Conservation (phyloP, 2,888 invertebrate species). For the Halocaridina rubra region DNA sequence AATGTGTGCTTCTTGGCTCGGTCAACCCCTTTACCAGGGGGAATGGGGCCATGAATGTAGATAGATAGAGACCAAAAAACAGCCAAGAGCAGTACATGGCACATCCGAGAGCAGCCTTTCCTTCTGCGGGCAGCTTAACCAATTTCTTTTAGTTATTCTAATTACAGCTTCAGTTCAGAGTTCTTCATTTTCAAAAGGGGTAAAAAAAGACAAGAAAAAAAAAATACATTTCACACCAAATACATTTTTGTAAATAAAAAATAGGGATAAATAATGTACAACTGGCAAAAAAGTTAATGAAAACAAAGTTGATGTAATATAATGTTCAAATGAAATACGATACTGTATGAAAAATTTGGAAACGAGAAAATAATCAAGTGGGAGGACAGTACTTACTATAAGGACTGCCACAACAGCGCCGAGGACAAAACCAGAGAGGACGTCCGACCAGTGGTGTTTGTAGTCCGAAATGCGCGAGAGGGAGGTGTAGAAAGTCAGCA, state of each 20-base stretch:
- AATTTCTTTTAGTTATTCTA: too few species aligned
- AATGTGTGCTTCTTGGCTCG: too few species aligned
- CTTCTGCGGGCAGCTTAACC: too few species aligned
- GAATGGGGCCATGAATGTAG: too few species aligned
- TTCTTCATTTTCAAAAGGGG: too few species aligned
- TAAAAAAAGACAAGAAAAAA: too few species aligned
- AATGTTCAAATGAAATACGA: neutral
- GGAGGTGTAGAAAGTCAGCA: constrained; percentile 87
- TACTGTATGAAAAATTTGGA: neutral
- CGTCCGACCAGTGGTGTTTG: constrained; percentile 99
- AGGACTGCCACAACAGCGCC: constrained; percentile 70
- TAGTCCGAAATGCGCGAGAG: constrained; percentile 93
- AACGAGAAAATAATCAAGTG: neutral
- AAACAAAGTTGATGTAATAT: neutral
- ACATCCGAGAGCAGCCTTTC: too few species aligned
- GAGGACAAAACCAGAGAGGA: constrained; percentile 79
- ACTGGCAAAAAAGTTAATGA: neutral
- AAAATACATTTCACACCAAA: neutral
- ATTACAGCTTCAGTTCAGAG: too few species aligned
- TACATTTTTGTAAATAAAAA: neutral
- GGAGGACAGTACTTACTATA: constrained; percentile 64
- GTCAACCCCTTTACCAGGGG: too few species aligned
- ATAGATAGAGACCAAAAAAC: too few species aligned
- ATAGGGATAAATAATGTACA: neutral
- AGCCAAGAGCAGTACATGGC: too few species aligned